Evolutionary conservation across 2,113 vertebrate species (phyloP), one percentile per base, ranked within the genome.

Genomic region (Bos indicus): DNA sequence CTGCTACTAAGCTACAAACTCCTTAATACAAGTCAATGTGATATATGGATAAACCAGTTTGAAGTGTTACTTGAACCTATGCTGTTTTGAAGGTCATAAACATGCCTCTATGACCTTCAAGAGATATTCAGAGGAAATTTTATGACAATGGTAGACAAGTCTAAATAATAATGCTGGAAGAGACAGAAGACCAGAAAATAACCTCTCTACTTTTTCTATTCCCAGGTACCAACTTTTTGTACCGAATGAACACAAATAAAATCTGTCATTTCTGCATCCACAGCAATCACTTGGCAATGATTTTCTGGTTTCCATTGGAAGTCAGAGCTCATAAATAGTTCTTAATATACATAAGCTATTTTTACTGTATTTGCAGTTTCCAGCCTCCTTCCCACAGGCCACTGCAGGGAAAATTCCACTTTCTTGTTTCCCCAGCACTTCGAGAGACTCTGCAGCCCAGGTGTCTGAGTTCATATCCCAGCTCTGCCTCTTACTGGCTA

Each of bases 171-270:
- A 71, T 43, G 5, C 84, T 83, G 28, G 19, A 86, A 78, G 54
- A 89, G 56, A 36, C 54, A 81, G 77, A 74, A 95, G 71, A 77
- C n/a, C 52, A 52, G n/a, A 95, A 94, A 95, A 92, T 48, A 82
- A n/a, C 19, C 33, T 62, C 78, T 88, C 15, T 52, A 54, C 19
- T 94, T 90, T 57, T 54, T 85, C 48, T 81, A 25, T 88, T 95
- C n/a, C 5, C 48, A 8, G 43, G 46, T 51, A 83, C 48, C 85
- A n/a, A 4, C 48, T 90, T 93, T 84, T 81, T 94, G 85, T 67
- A 64, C 33, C 33, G 83, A 96, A 82, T 81, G 14, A 87, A 84
- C 57, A 91, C 88, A 95, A 85, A 94, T 89, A 95, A 90, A 93
- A 96, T 23, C 51, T 62, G 56, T 87, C 87, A 25, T 59, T 59